Evolutionary conservation across 2,888 invertebrate genomes (phyloP), one percentile per base, ranked within the genome.

Genomic region (Philonicus albiceps): DNA sequence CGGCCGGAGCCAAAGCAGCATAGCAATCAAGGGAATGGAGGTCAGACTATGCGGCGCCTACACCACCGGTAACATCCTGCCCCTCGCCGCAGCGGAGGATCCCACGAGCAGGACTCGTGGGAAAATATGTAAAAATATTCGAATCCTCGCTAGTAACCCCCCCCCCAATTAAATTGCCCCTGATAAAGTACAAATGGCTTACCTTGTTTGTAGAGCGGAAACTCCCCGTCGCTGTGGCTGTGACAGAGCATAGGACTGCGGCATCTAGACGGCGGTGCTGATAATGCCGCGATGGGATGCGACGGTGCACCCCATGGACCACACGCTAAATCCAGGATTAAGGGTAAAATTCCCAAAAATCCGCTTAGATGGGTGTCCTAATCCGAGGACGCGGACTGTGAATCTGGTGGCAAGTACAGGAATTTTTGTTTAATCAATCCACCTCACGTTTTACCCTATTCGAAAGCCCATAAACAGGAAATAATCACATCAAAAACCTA

Each of bases 201-300:
- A 96, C 96, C 96, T 96, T 95, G 94, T 90, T 95, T 93, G 93
- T 96, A 96, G 92, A 96, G 95, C 90, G 96, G 96, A 93, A 96
- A 96, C 93, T 96, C 96, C 91, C 96, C 96, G 92, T 96, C 96
- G 92, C 96, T 96, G 93, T 96, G 95, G 92, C 96, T 96, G 93
- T 96, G 96, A 89, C 96, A 96, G 91, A 96, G 94, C 95, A 96
- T 96, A 91, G 95, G 94, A 92, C 94, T 95, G 92, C 94, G 94
- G 91, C 94, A 94, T 92, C 94, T 94, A 91, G 94, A 94, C 91
- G 94, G 92, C 90, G 90, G 90, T 30, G 88, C 88, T 78, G 86
- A 86, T 72, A 84, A 75, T 34, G 55, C 75, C n/a, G 76, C 73
- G 43, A 76, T 27, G n/a, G 85, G 76, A 86, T 86, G 85, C 53